phyloP scores from a whole-genome alignment of 2,797 vertebrate species.

The Setipinna tenuifilis region DNA sequence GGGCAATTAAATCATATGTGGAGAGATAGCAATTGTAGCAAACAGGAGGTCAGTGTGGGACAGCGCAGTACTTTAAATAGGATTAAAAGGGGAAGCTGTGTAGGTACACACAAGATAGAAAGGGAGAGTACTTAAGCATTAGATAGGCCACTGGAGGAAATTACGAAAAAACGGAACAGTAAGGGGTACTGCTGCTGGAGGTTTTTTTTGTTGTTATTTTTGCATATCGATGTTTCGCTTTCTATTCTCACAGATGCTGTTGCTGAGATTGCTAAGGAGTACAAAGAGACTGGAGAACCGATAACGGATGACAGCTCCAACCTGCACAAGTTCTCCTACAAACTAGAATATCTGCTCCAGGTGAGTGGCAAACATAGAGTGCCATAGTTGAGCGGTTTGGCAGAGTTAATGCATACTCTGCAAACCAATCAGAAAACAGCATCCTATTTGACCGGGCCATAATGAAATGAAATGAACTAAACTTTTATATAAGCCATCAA shows the following conservation, averaged over 20 bases:
- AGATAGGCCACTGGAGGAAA: neutral
- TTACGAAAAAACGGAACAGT: too few relatives aligned
- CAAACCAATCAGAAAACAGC: too few relatives aligned
- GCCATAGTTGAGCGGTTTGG: too few relatives aligned
- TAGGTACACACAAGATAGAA: neutral
- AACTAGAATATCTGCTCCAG: constrained; percentile 95
- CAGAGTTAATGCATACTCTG: too few relatives aligned
- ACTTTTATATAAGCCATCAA: too few relatives aligned
- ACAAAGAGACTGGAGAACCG: constrained; percentile 88
- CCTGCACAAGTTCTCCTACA: constrained; percentile 95
- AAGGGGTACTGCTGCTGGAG: neutral
- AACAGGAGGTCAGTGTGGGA: too few relatives aligned
- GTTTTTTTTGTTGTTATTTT: neutral
- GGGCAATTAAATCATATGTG: too few relatives aligned
- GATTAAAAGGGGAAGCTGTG: constrained; percentile 1
- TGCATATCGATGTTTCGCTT: neutral
- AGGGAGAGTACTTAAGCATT: neutral
- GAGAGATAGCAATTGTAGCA: too few relatives aligned
- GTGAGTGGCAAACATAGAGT: constrained; percentile 65
- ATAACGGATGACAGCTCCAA: constrained; percentile 92
- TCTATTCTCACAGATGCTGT: constrained; percentile 79
- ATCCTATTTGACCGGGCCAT: too few relatives aligned
- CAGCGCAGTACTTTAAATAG: neutral
- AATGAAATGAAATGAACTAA: too few relatives aligned
- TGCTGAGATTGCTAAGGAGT: constrained; percentile 87